Evolutionary conservation across 2,113 vertebrate genomes (phyloP), one percentile per base, ranked within the genome.

Genomic region (Epinephelus fuscoguttatus): DNA sequence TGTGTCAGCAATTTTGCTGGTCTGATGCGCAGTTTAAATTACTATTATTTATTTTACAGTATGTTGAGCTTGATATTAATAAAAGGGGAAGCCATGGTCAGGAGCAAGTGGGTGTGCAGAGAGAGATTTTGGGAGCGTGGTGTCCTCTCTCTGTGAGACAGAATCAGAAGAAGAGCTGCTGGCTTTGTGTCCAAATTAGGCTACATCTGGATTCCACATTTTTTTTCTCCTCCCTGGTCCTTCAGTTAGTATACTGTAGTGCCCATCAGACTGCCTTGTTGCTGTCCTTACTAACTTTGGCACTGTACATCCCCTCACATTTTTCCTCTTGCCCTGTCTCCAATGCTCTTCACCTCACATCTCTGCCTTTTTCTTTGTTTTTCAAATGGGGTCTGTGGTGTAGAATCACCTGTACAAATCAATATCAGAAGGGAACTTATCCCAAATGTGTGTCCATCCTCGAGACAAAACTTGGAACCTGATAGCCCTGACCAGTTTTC

Each of bases 111-210:
- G 61, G 49, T 27, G 60, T 0, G 11, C 18, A 84, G 10, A 71
- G 15, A 56, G 55, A 67, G 47, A 77, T 59, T 82, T 57, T 42
- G n/a, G 25, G 37, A 12, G 40, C 50, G 66, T 27, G 14, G 33
- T 49, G 45, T 68, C 47, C 42, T 82, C 75, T 70, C 80, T 84
- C 57, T 55, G 62, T n/a, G 12, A 27, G 42, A 64, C 10, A 73
- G 57, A 74, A 86, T 85, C 53, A 53, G 62, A 68, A 74, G 50
- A 76, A 82, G 71, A 52, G 66, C 59, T 60, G n/a, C 12, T 47
- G 67, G 68, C 27, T 25, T 61, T 85, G 25, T 90, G 76, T 84
- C 75, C 77, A 93, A 92, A 92, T 90, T 84, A 91, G 84, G 86
- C 63, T 45, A 87, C 87, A 88, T 84, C 75, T 84, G 75, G 33